These are phyloP conservation scores for Myripristis jacobus DNA, from an alignment of 2,797 vertebrate genomes.

Conservation along the genomic window DNA sequence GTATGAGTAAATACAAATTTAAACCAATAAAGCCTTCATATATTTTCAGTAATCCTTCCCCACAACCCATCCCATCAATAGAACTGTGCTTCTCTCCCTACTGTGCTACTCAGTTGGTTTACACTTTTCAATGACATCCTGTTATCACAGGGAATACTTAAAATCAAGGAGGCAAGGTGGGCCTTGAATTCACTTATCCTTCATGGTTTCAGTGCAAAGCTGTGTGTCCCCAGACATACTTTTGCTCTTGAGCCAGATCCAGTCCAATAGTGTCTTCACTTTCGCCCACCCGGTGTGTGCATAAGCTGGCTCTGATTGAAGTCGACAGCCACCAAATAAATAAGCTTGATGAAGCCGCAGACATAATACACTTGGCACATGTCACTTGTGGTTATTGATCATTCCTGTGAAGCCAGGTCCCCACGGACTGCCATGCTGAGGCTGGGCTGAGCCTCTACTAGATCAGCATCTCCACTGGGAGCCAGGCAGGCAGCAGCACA, in stretches of 20 bases:
- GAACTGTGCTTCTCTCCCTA: no score
- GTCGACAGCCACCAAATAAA: conserved; percentile 81
- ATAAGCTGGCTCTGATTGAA: conserved; percentile 74
- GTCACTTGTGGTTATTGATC: conserved; percentile 79
- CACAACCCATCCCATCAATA: no score
- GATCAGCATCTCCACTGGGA: conserved; percentile 71
- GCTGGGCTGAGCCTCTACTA: conserved; percentile 42
- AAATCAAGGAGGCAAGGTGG: no score
- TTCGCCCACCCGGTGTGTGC: conserved; percentile 57
- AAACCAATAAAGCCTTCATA: no score
- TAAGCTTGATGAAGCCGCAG: conserved; percentile 77
- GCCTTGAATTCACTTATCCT: background rate
- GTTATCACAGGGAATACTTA: no score
- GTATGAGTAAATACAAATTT: no score
- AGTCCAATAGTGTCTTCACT: conserved; percentile 16
- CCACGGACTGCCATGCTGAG: conserved; percentile 34
- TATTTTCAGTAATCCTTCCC: no score
- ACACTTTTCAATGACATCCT: no score
- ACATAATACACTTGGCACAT: conserved; percentile 81
- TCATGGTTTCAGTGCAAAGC: conserved; percentile 13
- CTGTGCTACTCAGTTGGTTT: no score
- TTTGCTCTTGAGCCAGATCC: conserved; percentile 22
- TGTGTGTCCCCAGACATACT: conserved; percentile 23
- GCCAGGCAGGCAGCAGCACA: conserved; percentile 32
- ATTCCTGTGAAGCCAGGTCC: conserved; percentile 58